A percentile compares a stretch with the other conserved stretches of the same genome.
These are phyloP conservation scores for Drosophila sp. DNA, from an alignment of 1,140 invertebrate genomes.

Conservation along the genomic window DNA sequence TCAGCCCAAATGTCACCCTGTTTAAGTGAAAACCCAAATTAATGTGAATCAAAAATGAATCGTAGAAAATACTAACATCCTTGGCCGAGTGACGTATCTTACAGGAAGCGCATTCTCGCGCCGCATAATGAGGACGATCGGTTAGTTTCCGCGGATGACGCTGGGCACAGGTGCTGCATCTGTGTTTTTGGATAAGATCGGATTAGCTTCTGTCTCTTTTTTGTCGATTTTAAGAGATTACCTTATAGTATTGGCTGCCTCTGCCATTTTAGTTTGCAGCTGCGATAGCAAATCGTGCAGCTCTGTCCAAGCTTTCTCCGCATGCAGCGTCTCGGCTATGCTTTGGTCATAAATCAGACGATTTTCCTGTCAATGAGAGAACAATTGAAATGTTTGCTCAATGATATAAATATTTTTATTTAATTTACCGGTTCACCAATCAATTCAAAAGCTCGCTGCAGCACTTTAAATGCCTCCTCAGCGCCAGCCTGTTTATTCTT, in stretches of 20 bases:
- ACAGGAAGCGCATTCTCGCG: constrained; percentile 94
- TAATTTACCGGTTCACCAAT: constrained; percentile 92
- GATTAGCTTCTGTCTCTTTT: neutral
- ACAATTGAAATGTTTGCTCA: neutral
- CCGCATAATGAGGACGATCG: constrained; percentile 93
- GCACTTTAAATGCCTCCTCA: constrained; percentile 97
- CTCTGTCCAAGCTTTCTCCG: constrained; percentile 93
- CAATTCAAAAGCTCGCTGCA: constrained; percentile 96
- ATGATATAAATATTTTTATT: constrained; percentile 41
- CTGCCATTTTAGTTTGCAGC: constrained; percentile 96
- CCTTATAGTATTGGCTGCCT: constrained; percentile 94
- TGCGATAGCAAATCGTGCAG: constrained; percentile 91
- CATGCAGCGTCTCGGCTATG: constrained; percentile 89
- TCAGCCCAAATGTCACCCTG: constrained; percentile 98
- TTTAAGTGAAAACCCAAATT: neutral
- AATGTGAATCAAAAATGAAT: neutral
- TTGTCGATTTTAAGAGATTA: constrained; percentile 38
- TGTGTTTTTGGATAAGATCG: constrained; percentile 40
- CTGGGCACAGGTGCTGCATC: constrained; percentile 94
- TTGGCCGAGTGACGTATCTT: constrained; percentile 95
- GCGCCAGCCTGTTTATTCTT: constrained; percentile 97
- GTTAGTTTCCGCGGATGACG: constrained; percentile 93
- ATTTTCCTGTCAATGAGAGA: constrained; percentile 86
- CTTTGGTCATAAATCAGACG: constrained; percentile 89
- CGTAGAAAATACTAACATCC: constrained; percentile 86